Conservation (phyloP, 2,888 invertebrate genomes). For the Eledona agricola region DNA sequence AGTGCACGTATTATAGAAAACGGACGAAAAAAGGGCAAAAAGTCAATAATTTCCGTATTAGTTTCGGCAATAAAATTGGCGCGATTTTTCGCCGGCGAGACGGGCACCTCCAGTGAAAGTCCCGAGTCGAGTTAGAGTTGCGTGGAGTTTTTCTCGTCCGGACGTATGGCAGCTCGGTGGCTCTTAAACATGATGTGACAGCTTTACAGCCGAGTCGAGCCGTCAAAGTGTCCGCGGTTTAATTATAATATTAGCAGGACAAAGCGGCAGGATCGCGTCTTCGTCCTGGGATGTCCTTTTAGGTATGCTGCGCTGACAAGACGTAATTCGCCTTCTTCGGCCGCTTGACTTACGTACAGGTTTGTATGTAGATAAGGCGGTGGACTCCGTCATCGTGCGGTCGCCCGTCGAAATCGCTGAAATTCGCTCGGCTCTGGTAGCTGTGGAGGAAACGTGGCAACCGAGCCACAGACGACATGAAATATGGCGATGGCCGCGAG, state of each 20-base stretch:
- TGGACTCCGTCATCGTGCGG: constrained; percentile 24
- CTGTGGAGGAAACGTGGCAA: constrained; percentile 51
- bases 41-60: too few species aligned
- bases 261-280: constrained; percentile 47
- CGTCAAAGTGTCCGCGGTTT: constrained; percentile 57
- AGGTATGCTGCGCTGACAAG: constrained; percentile 51
- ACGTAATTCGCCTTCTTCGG: constrained; percentile 52
- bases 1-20: constrained; percentile 8
- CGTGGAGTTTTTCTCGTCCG: too few species aligned
- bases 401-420: constrained; percentile 27
- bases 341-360: constrained; percentile 52
- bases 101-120: too few species aligned
- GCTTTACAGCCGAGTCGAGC: constrained; percentile 52
- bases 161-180: constrained; percentile 35
- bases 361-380: constrained; percentile 50
- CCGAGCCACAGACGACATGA: constrained; percentile 58
- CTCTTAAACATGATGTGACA: constrained; percentile 52
- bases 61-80: too few species aligned
- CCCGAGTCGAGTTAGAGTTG: too few species aligned
- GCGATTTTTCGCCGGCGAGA: too few species aligned
- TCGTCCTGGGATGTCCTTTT: constrained; percentile 48
- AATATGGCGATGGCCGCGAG: constrained; percentile 60
- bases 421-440: constrained; percentile 43
- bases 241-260: constrained; percentile 59
- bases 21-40: not conserved